A percentile compares a stretch with the other conserved stretches of the same genome.
phyloP scores from a whole-genome alignment of 2,888 invertebrate genomes.

The Imbricaverruca yamaguchii region DNA sequence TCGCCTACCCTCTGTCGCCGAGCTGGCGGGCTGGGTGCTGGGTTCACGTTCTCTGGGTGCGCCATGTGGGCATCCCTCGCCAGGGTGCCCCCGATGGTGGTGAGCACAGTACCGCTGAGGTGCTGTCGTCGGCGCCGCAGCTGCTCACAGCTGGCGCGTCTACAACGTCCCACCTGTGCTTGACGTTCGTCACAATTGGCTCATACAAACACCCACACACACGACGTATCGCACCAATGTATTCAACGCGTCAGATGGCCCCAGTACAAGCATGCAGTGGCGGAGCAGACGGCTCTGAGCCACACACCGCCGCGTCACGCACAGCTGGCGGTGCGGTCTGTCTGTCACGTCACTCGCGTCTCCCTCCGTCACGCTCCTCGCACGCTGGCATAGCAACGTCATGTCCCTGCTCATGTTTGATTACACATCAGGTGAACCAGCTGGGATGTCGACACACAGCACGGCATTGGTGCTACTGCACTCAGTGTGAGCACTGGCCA shows the following conservation, averaged over 20 bases:
- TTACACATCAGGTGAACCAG: no score
- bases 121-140: not conserved
- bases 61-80: not conserved
- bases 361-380: not conserved
- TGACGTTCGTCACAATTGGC: not conserved
- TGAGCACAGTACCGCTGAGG: not conserved
- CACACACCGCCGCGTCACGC: not conserved
- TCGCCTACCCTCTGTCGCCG: not conserved
- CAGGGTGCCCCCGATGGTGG: not conserved
- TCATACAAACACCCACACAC: not conserved
- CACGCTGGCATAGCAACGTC: not conserved
- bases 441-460: no score
- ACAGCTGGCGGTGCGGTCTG: not conserved
- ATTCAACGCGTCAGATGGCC: not conserved
- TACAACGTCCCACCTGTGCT: not conserved
- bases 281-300: not conserved
- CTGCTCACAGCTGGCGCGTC: not conserved
- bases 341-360: not conserved
- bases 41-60: not conserved
- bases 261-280: not conserved
- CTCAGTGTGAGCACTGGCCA: no score
- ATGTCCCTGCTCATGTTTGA: no score
- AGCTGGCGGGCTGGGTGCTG: not conserved
- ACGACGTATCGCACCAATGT: not conserved
- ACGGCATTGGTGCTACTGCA: no score